Percentiles rank a stretch among this genome's conserved stretches.
These are phyloP conservation scores for Ooceraea biroi DNA, from an alignment of 1,140 invertebrate species.

Conservation along the genomic window DNA sequence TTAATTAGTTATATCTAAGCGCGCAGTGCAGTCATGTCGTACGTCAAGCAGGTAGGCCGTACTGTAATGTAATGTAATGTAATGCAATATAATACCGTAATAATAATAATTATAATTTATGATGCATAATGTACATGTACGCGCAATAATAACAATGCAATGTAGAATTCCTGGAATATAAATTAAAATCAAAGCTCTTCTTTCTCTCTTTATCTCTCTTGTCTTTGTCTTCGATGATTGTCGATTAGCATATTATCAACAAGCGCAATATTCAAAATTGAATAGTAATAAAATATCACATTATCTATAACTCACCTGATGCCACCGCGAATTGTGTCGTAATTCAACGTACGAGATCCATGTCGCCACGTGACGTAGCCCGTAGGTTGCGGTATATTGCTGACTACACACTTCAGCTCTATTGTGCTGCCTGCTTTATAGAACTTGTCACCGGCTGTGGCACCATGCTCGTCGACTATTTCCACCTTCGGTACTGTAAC, in stretches of 20 bases:
- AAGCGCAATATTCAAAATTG: not conserved
- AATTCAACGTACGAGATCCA: conserved; percentile 92
- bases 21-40: not conserved
- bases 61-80: not conserved
- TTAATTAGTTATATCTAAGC: conserved; percentile 59
- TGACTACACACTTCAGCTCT: conserved; percentile 94
- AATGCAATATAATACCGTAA: no score
- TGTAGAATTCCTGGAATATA: not conserved
- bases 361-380: conserved; percentile 94
- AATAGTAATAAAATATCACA: not conserved
- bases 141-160: no score
- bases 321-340: conserved; percentile 93
- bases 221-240: not conserved
- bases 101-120: no score
- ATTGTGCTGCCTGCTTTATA: conserved; percentile 95
- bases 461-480: conserved; percentile 93
- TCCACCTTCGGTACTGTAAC: conserved; percentile 93
- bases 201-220: not conserved
- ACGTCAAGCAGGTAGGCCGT: not conserved
- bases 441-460: conserved; percentile 93
- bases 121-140: no score
- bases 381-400: conserved; percentile 92
- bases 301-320: conserved; percentile 89
- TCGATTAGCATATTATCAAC: not conserved
- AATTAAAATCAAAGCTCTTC: not conserved